These are phyloP conservation scores for Otocyon megalotis DNA, from an alignment of 2,113 vertebrate species.

Conservation along the genomic window DNA sequence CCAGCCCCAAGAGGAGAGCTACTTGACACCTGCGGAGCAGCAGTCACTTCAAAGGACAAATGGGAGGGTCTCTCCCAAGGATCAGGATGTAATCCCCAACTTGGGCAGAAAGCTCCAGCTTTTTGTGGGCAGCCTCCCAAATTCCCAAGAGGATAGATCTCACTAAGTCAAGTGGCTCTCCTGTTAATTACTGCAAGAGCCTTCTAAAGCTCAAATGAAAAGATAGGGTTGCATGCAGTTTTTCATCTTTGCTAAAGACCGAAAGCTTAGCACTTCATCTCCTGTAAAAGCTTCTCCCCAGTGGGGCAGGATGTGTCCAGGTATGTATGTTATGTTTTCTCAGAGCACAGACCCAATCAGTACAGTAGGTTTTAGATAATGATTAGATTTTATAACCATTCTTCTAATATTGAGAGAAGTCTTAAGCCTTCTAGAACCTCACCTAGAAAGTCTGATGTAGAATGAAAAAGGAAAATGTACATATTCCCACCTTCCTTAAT, in stretches of 20 bases:
- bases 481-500: background rate
- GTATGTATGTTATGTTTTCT: background rate
- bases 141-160: conserved; percentile 57
- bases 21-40: conserved; percentile 39
- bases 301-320: background rate
- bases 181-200: conserved; percentile 45
- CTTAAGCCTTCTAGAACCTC: background rate
- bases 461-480: background rate
- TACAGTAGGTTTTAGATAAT: background rate
- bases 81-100: conserved; percentile 3
- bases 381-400: background rate
- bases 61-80: background rate
- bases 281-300: background rate
- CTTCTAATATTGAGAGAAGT: background rate
- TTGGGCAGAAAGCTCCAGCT: conserved; percentile 1
- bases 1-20: background rate
- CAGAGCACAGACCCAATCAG: background rate
- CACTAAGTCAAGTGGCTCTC: conserved; percentile 39
- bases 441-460: background rate
- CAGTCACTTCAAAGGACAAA: conserved; percentile 63
- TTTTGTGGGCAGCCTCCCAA: conserved; percentile 59
- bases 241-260: background rate
- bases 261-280: background rate
- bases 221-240: background rate
- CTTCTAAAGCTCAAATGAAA: conserved; percentile 9